phyloP scores from a whole-genome alignment of 2,888 invertebrate genomes.

The Alentia gelatinosa region DNA sequence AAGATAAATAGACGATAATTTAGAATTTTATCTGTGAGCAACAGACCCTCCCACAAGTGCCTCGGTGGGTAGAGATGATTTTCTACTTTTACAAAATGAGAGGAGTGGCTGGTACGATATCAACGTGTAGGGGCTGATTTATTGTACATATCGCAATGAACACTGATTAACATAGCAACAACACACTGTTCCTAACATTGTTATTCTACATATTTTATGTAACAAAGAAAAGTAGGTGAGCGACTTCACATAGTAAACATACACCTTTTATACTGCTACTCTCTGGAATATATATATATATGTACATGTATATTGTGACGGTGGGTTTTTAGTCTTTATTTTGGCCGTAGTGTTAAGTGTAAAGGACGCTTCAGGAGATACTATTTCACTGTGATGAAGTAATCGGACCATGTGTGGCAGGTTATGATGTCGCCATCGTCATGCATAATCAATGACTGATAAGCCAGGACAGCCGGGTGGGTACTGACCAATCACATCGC shows the following conservation, averaged over 20 bases:
- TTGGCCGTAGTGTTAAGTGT: neutral
- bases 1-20: too few species aligned
- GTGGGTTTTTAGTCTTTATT: neutral
- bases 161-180: neutral
- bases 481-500: too few species aligned
- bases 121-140: neutral
- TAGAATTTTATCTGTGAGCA: too few species aligned
- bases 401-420: too few species aligned
- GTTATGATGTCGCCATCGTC: too few species aligned
- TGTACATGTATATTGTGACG: neutral
- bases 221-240: neutral
- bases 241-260: neutral
- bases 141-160: constrained; percentile 17
- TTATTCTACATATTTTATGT: neutral
- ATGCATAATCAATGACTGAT: too few species aligned
- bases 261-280: neutral
- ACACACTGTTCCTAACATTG: neutral
- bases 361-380: too few species aligned
- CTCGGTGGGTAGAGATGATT: neutral
- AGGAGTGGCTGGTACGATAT: neutral
- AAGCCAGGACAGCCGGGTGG: too few species aligned
- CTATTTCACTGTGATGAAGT: too few species aligned
- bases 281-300: neutral
- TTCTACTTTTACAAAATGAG: neutral
- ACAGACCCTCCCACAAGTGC: neutral